Evolutionary conservation across 2,888 invertebrate genomes (phyloP), one percentile per base, ranked within the genome.

Genomic region (Erpobdella octoculata): DNA sequence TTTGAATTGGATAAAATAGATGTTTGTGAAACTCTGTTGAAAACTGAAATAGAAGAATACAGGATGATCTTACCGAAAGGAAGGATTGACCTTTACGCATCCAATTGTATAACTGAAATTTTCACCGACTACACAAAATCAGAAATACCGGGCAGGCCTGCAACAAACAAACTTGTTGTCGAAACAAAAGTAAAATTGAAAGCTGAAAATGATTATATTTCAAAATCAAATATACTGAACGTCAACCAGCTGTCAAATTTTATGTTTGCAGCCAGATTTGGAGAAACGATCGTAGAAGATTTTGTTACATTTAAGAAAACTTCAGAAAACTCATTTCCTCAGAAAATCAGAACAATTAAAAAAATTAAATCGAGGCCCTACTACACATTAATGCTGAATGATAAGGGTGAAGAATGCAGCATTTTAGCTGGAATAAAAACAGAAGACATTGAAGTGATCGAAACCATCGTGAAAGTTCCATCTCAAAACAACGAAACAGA

Each of bases 31-130:
- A 53, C 38, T 33, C 46, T 36, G 21, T n/a, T 69, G 0, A 69
- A 58, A 31, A 69, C 21, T 8, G 69, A 69, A 25, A 46, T 69
- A 6, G 35, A 33, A 25, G 69, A 69, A 53, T 33, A 58, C 28
- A 21, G 18, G 28, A 48, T 58, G 18, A 8, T 48, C n/a, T 21
- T 69, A 2, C 58, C 69, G 9, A 53, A 69, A 1, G 12, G 9
- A 21, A 35, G 33, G 8, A 69, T 69, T 36, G 58, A 69, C n/a
- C 9, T 46, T n/a, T 69, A 41, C 36, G 58, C 31, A 9, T 46
- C 35, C 21, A 69, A 69, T 35, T 69, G 58, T n/a, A n/a, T 35
- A 8, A n/a, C 35, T 5, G 58, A n/a, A 25, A 18, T 69, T 28
- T 33, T 31, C 5, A 28, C 58, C 2, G 46, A 53, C 18, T 48